phyloP scores from a whole-genome alignment of 2,888 invertebrate genomes.

The Dynastes maya region DNA sequence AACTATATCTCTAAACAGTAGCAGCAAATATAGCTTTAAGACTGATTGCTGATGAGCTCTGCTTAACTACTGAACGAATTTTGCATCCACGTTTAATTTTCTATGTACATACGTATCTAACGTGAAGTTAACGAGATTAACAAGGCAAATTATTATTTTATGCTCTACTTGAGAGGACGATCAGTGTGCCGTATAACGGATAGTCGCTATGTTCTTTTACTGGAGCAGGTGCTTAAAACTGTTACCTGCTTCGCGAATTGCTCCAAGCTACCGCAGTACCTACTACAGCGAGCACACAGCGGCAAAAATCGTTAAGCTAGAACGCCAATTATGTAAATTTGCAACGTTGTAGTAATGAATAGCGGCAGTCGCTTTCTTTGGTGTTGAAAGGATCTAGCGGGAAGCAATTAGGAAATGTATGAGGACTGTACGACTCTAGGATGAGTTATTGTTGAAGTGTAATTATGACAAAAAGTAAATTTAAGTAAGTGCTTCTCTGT shows the following conservation, averaged over 20 bases:
- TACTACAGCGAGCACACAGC: neutral
- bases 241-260: conserved; percentile 6
- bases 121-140: conserved; percentile 25
- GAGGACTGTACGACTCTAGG: too few species aligned
- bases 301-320: conserved; percentile 35
- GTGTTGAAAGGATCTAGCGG: neutral
- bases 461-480: too few species aligned
- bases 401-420: too few species aligned
- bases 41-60: neutral
- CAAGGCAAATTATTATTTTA: conserved; percentile 44
- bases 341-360: conserved; percentile 25
- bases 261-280: neutral
- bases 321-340: conserved; percentile 39
- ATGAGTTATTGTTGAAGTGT: too few species aligned
- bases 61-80: neutral
- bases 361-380: neutral
- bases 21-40: neutral
- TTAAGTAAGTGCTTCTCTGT: too few species aligned
- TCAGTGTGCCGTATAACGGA: conserved; percentile 40
- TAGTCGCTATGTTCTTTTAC: neutral
- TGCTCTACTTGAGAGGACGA: conserved; percentile 37
- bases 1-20: neutral
- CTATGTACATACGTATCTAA: neutral
- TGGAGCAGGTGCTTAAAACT: conserved; percentile 30
- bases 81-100: conserved; percentile 25